Evolutionary conservation across 1,140 invertebrate species (phyloP).

Genomic region (Neodiprion lecontei): DNA sequence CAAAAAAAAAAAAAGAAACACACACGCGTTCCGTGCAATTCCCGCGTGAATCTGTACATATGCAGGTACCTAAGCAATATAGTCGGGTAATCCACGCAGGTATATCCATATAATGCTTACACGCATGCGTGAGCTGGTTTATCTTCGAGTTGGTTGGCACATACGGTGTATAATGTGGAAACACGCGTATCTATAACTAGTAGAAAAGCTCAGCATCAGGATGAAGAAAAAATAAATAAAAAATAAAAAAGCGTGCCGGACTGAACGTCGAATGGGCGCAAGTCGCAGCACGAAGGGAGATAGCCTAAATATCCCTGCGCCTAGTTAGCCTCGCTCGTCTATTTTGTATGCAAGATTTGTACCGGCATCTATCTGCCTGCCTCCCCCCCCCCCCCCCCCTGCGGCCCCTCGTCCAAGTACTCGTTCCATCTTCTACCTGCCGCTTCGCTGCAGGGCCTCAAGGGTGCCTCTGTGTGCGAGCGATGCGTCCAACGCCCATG

Average conservation of each 20-base stretch:
- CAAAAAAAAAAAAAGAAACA: not conserved
- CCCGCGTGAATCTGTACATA: conserved; percentile 35
- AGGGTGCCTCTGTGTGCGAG: not conserved
- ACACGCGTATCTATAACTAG: not conserved
- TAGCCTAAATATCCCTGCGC: conserved; percentile 44
- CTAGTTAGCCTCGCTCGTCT: conserved; percentile 37
- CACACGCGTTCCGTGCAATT: conserved; percentile 21
- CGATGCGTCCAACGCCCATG: not conserved
- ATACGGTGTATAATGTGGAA: conserved; percentile 37
- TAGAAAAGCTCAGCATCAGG: not conserved
- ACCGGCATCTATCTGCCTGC: conserved; percentile 25
- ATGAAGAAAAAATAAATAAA: not conserved
- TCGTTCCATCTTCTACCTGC: conserved; percentile 31
- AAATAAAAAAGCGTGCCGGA: conserved; percentile 31
- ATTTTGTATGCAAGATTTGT: conserved; percentile 46
- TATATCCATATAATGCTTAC: conserved; percentile 35
- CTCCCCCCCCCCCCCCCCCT: conserved; percentile 35
- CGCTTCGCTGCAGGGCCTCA: not conserved
- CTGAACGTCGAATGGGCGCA: conserved; percentile 21
- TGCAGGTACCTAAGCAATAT: conserved; percentile 32
- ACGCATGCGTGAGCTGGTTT: conserved; percentile 32
- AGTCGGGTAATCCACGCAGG: conserved; percentile 42
- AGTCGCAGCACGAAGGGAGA: conserved; percentile 21
- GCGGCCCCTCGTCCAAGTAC: conserved; percentile 25
- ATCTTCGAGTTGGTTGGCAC: conserved; percentile 35